Evolutionary conservation across 92 coral and sea anemone species (phyloP).

Genomic region (Pocillopora grandis): DNA sequence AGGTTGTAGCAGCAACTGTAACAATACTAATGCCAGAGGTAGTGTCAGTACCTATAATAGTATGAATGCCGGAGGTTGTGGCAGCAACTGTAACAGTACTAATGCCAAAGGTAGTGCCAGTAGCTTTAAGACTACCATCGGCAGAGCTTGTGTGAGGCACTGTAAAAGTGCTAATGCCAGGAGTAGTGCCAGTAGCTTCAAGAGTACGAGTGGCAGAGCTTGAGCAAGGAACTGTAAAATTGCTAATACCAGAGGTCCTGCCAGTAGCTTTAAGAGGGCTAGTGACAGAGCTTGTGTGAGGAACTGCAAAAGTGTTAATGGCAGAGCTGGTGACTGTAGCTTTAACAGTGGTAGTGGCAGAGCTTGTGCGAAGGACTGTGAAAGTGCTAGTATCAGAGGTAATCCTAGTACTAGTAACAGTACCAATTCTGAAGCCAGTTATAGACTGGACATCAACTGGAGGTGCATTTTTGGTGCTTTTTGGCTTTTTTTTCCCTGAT

Average conservation of each 20-base stretch:
- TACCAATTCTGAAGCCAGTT: not conserved
- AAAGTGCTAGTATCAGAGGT: not conserved
- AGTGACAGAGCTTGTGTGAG: not conserved
- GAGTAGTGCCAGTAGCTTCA: not conserved
- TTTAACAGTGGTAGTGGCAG: not conserved
- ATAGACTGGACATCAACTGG: not conserved
- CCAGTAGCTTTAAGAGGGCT: not conserved
- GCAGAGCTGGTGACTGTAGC: not conserved
- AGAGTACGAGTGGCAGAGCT: not conserved
- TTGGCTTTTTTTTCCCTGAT: not conserved
- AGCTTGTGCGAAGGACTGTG: not conserved
- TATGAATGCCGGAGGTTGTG: not conserved
- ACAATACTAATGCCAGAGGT: too few species aligned
- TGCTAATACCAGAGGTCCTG: not conserved
- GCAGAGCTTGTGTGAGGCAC: not conserved
- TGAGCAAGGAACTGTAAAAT: not conserved
- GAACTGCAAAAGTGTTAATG: not conserved
- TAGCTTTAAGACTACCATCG: not conserved
- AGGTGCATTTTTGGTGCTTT: not conserved
- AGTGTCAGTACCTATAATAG: not conserved
- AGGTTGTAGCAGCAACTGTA: too few species aligned
- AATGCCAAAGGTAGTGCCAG: not conserved
- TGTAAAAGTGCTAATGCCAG: not conserved
- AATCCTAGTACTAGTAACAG: not conserved
- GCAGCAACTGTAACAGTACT: conserved; percentile 1